Evolutionary conservation across 35 echinoderm and acorn worm species (phyloP), one percentile per base, ranked within the genome.

Genomic region (Apostichopus japonicus): DNA sequence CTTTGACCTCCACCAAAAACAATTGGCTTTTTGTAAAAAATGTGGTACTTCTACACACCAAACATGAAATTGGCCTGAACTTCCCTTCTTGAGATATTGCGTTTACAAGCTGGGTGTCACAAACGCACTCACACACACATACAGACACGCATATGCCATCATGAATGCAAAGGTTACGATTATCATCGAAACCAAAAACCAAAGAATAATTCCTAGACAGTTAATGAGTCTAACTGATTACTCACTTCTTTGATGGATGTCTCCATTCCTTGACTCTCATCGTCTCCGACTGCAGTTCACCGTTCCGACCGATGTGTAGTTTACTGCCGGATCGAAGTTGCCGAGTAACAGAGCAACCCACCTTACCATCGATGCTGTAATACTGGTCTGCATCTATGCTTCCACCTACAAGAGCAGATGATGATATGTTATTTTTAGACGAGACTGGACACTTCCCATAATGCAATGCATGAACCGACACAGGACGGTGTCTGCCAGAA

Each of bases 341-440:
- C 19, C 55, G 92, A 11, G 91, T 94, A 5, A 98, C 94, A 17
- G 75, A 79, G 58, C 86, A 92, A 51, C 96, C 96, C 14, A 98
- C 87, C 10, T 86, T 80, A 5, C 94, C 91, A 80, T 98, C 96
- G 56, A 98, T 95, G 23, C 94, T 98, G 86, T 98, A 98, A 59
- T 72, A 95, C 51, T 95, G 92, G 67, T 94, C 90, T 53, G 80
- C 56, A 83, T 84, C 65, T 17, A 65, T 53, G 5, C 57, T 73
- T 63, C 93, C 70, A 53, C 93, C 93, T 96, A 27, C 56, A 56
- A 16, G 86, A 52, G 54, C 56, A 83, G 17, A 25, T 65, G 79
- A 1, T 63, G 58, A 80, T 2, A 89, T 61, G 57, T 61, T 4
- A 44, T 4, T 44, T 44, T 44, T 44, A 44, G 33, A 44, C 2